Percentiles rank a stretch among this genome's conserved stretches.
Conservation (phyloP, 2,797 vertebrate genomes). For the Chelon labrosus region DNA sequence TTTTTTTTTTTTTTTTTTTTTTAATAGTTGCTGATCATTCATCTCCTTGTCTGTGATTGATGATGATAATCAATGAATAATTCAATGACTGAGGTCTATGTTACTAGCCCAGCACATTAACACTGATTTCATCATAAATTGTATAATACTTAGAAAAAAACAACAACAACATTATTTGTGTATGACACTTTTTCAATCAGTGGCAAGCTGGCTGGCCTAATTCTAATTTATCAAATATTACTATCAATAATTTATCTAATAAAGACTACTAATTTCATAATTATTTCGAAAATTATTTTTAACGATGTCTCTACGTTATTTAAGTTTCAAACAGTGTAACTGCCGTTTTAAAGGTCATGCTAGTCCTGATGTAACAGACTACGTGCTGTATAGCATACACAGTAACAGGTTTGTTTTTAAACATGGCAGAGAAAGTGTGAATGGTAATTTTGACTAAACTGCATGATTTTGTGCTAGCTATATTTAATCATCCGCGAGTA, state of each 20-base stretch:
- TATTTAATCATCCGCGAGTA: too few species aligned
- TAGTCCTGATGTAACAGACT: too few species aligned
- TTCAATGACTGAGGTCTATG: constrained; percentile 21
- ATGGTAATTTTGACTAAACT: background rate
- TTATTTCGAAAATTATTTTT: background rate
- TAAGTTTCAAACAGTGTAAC: too few species aligned
- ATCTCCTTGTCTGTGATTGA: constrained; percentile 7
- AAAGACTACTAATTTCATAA: constrained; percentile 32
- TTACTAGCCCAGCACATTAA: constrained; percentile 34
- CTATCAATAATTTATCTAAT: constrained; percentile 53
- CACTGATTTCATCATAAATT: constrained; percentile 34
- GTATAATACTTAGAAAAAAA: constrained; percentile 7
- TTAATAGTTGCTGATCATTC: constrained; percentile 18
- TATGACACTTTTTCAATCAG: constrained; percentile 32
- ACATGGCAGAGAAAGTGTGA: background rate
- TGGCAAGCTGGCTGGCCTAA: constrained; percentile 65
- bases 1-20: constrained; percentile 1
- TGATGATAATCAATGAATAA: constrained; percentile 38
- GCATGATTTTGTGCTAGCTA: background rate
- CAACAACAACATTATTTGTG: constrained; percentile 5
- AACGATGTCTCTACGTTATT: background rate
- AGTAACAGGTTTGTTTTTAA: background rate
- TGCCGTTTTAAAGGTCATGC: background rate
- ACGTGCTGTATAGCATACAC: background rate
- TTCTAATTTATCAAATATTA: constrained; percentile 49